phyloP scores from a whole-genome alignment of 2,113 vertebrate genomes.

The Zapornia atra region DNA sequence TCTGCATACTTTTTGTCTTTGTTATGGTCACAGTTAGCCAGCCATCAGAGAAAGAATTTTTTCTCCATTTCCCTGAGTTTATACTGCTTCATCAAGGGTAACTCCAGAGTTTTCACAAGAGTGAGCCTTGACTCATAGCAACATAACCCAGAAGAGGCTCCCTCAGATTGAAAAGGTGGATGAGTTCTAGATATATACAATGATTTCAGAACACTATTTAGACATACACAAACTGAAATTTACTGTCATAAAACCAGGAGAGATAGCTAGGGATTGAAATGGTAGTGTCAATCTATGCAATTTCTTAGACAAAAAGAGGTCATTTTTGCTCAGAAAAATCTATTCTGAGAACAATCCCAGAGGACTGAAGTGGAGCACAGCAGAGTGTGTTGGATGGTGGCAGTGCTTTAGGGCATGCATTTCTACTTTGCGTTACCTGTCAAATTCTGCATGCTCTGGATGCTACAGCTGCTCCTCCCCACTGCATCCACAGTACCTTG shows the following conservation, averaged over 20 bases:
- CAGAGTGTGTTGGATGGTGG: neutral
- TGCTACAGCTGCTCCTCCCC: neutral
- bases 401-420: neutral
- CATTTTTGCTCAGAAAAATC: neutral
- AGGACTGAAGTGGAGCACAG: neutral
- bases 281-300: neutral
- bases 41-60: neutral
- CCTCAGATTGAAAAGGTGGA: neutral
- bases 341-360: neutral
- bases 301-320: neutral
- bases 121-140: neutral
- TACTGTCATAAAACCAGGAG: neutral
- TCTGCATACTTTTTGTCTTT: neutral
- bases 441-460: neutral
- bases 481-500: accelerated
- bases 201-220: neutral
- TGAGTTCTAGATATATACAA: neutral
- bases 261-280: neutral
- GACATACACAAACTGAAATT: neutral
- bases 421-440: neutral
- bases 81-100: neutral
- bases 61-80: neutral
- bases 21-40: neutral
- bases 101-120: neutral
- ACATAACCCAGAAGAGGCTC: neutral